phyloP scores from a whole-genome alignment of 2,888 invertebrate genomes.

The Mythimna ferrago region DNA sequence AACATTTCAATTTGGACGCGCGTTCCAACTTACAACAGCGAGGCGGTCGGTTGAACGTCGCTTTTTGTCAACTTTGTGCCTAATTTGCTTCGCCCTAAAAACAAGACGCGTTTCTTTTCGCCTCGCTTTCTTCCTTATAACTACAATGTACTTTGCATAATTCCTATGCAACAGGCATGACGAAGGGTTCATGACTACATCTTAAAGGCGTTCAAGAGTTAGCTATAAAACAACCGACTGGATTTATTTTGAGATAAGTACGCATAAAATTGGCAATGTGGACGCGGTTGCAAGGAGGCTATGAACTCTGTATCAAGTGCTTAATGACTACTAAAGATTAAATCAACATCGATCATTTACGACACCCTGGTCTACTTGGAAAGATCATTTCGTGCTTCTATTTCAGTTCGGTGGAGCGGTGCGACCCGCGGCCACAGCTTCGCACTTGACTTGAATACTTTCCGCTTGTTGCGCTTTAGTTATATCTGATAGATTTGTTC shows the following conservation, averaged over 20 bases:
- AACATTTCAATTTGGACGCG: conserved; percentile 82
- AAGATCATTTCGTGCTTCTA: conserved; percentile 78
- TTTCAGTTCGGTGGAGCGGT: conserved; percentile 81
- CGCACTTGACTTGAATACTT: conserved; percentile 72
- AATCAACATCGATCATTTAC: conserved; percentile 76
- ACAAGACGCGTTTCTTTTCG: conserved; percentile 66
- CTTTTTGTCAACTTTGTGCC: conserved; percentile 86
- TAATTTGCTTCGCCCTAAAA: conserved; percentile 82
- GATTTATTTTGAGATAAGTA: conserved; percentile 72
- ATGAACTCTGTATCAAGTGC: conserved; percentile 73
- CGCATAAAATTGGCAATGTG: conserved; percentile 64
- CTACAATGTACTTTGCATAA: conserved; percentile 34
- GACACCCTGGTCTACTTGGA: conserved; percentile 76
- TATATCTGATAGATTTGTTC: conserved; percentile 44
- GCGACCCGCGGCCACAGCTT: conserved; percentile 71
- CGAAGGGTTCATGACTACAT: conserved; percentile 26
- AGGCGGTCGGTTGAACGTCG: conserved; percentile 58
- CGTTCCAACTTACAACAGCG: conserved; percentile 70
- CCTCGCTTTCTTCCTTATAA: conserved; percentile 64
- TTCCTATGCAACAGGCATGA: conserved; percentile 21
- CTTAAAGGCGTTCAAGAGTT: conserved; percentile 43
- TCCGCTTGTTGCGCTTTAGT: conserved; percentile 65
- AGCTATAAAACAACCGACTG: conserved; percentile 42
- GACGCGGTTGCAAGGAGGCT: conserved; percentile 65
- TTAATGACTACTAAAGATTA: conserved; percentile 81